Evolutionary conservation across 2,797 vertebrate genomes (phyloP).

Genomic region (Emys orbicularis): DNA sequence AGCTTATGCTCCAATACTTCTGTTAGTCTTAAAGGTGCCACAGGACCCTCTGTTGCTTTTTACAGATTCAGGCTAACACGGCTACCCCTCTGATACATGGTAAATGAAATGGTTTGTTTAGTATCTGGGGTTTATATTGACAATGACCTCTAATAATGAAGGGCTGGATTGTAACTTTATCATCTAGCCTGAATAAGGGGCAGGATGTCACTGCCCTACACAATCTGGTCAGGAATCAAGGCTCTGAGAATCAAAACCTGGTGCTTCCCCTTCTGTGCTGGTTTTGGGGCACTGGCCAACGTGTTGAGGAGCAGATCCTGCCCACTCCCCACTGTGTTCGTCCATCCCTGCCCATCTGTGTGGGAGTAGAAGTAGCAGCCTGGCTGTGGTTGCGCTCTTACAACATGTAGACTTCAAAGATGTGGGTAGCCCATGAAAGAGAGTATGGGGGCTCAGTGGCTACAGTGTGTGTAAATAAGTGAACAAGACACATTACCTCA

Average conservation of each 20-base stretch:
- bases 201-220: neutral
- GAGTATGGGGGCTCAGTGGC: neutral
- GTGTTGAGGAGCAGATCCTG: too few relatives aligned
- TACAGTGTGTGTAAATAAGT: slow-evolving; percentile 19
- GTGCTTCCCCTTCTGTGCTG: neutral
- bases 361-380: neutral
- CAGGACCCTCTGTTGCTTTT: too few relatives aligned
- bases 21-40: too few relatives aligned
- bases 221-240: neutral
- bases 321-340: neutral
- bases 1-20: too few relatives aligned
- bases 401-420: neutral
- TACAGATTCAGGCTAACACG: too few relatives aligned
- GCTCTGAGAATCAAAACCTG: neutral
- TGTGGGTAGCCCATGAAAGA: neutral
- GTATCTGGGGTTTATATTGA: neutral
- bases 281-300: neutral
- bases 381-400: neutral
- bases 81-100: neutral
- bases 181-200: neutral
- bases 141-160: neutral
- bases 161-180: neutral
- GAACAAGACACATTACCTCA: neutral
- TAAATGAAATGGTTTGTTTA: neutral
- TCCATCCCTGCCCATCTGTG: neutral